A percentile compares a stretch with the other conserved stretches of the same genome.
Conservation (phyloP, 2,888 invertebrate genomes). For the Mythimna lalbum region DNA sequence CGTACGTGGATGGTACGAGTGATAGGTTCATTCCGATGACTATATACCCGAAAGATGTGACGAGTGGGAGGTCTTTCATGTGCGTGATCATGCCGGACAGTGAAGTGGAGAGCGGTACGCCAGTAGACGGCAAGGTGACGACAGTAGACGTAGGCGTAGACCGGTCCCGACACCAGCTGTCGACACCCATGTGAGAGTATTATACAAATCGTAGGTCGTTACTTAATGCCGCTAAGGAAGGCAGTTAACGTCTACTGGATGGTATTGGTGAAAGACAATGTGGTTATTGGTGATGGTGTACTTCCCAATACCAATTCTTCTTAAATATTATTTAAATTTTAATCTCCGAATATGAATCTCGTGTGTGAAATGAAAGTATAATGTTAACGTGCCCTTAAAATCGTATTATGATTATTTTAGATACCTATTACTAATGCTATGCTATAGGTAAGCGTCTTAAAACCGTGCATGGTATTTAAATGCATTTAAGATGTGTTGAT, state of each 20-base stretch:
- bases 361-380: slow-evolving; percentile 67
- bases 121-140: slow-evolving; percentile 90
- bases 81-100: slow-evolving; percentile 97
- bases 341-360: slow-evolving; percentile 72
- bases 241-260: slow-evolving; percentile 55
- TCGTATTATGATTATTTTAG: slow-evolving; percentile 65
- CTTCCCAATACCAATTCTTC: slow-evolving; percentile 59
- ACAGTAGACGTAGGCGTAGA: slow-evolving; percentile 92
- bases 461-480: slow-evolving; percentile 32
- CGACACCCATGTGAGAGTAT: slow-evolving; percentile 86
- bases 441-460: slow-evolving; percentile 28
- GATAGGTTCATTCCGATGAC: slow-evolving; percentile 96
- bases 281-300: slow-evolving; percentile 56
- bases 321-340: slow-evolving; percentile 63
- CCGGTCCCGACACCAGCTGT: slow-evolving; percentile 87
- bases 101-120: slow-evolving; percentile 91
- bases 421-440: slow-evolving; percentile 55
- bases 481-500: slow-evolving; percentile 18
- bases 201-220: slow-evolving; percentile 52
- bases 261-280: slow-evolving; percentile 52
- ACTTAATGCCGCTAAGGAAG: slow-evolving; percentile 41
- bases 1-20: slow-evolving; percentile 94
- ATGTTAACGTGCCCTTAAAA: slow-evolving; percentile 66
- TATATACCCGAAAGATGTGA: slow-evolving; percentile 95
- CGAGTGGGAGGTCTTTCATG: slow-evolving; percentile 96